These are phyloP conservation scores for Oikopleura vanhoeffeni DNA, from an alignment of 23 tunicate genomes.

Conservation along the genomic window DNA sequence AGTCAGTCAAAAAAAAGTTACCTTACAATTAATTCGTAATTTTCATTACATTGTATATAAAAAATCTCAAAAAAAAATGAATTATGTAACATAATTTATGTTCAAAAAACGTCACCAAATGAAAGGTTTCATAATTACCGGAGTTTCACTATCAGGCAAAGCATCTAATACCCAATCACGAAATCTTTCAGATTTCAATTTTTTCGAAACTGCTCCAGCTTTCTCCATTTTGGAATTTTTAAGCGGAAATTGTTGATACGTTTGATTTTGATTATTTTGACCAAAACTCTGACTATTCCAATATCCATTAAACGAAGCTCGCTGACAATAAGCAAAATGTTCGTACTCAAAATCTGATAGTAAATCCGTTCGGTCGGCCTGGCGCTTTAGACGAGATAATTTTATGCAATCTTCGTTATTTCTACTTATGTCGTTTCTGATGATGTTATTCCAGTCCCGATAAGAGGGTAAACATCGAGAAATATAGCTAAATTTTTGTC, in stretches of 20 bases:
- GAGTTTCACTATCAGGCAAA: not conserved
- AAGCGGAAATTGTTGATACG: not conserved
- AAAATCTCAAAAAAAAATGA: too few relatives aligned
- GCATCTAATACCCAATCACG: not conserved
- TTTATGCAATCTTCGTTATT: too few relatives aligned
- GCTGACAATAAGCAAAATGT: not conserved
- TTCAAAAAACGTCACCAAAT: too few relatives aligned
- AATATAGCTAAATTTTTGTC: too few relatives aligned
- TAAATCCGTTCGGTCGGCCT: not conserved
- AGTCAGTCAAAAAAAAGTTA: too few relatives aligned
- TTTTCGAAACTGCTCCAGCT: not conserved
- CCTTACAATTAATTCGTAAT: too few relatives aligned
- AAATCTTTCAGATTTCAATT: not conserved
- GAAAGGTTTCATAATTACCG: too few relatives aligned
- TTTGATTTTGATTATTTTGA: not conserved
- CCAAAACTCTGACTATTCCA: not conserved
- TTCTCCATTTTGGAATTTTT: not conserved
- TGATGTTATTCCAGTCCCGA: too few relatives aligned
- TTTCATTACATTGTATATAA: too few relatives aligned
- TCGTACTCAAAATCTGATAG: not conserved
- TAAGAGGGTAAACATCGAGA: too few relatives aligned
- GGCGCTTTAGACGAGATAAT: not conserved
- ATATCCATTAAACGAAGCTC: not conserved
- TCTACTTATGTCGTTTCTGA: too few relatives aligned
- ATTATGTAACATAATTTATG: too few relatives aligned